These are phyloP conservation scores for Sphaeramia orbicularis DNA, from an alignment of 2,797 vertebrate genomes.

Conservation along the genomic window DNA sequence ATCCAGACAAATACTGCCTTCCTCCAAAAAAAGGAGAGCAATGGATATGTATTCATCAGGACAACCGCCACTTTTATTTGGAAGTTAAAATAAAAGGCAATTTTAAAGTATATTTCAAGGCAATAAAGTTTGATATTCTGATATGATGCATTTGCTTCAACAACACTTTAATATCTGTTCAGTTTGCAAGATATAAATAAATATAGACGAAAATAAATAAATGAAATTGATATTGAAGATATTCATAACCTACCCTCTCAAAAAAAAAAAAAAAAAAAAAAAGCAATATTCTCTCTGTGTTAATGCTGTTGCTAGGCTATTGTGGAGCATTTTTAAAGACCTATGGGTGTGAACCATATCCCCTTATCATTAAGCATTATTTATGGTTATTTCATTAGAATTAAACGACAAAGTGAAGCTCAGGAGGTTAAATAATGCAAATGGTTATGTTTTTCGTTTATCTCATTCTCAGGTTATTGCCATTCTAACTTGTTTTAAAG, in stretches of 20 bases:
- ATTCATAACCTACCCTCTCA: too few species aligned
- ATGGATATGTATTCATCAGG: neutral
- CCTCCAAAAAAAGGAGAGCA: too few species aligned
- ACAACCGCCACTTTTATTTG: neutral
- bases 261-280: too few species aligned
- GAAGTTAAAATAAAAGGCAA: neutral
- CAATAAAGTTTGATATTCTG: neutral
- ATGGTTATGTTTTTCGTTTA: constrained; percentile 6
- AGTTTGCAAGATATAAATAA: neutral
- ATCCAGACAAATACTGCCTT: neutral
- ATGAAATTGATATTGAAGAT: too few species aligned
- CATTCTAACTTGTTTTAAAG: constrained; percentile 20
- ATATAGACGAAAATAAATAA: too few species aligned
- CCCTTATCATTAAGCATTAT: too few species aligned
- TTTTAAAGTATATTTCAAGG: neutral
- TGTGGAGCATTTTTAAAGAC: too few species aligned
- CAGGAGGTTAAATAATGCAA: constrained; percentile 5
- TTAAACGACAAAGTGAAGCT: too few species aligned
- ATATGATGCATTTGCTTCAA: neutral
- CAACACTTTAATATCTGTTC: neutral
- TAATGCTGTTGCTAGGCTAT: too few species aligned
- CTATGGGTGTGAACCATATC: too few species aligned
- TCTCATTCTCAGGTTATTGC: constrained; percentile 31
- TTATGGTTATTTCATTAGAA: too few species aligned
- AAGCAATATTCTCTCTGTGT: too few species aligned